Evolutionary conservation across 2,888 invertebrate species (phyloP), one percentile per base, ranked within the genome.

Genomic region (Mimachlamys varia): DNA sequence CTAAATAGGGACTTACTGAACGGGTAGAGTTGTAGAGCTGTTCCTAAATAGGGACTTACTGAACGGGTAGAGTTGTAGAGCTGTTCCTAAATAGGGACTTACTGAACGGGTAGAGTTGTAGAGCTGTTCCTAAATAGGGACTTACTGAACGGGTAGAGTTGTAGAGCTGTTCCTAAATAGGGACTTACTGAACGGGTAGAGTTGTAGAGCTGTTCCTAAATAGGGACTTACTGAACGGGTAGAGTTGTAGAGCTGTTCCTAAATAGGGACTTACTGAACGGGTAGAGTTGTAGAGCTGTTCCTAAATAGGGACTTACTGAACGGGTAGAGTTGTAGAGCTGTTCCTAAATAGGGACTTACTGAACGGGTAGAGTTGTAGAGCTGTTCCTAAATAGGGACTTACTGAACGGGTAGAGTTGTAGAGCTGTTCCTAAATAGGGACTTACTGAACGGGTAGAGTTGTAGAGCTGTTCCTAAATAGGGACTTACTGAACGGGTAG

Each of bases 1-100:
- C 76, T 76, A 76, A 33, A 76, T 76, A 76, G 27, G 76, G 76
- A 27, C 76, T 76, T 76, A 76, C 76, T 33, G 76, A 76, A 76
- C 33, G 76, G 76, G 33, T 76, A 76, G 13, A 33, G 27, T 33
- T 76, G 76, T 76, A 76, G 33, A 19, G 76, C 76, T 7, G 76
- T 33, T 76, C 76, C 76, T 76, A 76, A 33, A 76, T 76, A 76
- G 27, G 76, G 76, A 27, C 76, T 76, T 76, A 76, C 76, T 33
- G 76, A 76, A 76, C 33, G 76, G 76, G 33, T 76, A 76, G 13
- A 33, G 27, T 33, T 76, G 76, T 76, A 76, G 33, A 19, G 76
- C 76, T 7, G 76, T 33, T 76, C 76, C 76, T 76, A 76, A 33
- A 76, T 76, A 76, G 27, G 76, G 76, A 27, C 76, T 76, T 76